Evolutionary conservation across 2,113 vertebrate species (phyloP), one percentile per base, ranked within the genome.

Genomic region (Aegotheles bennettii): DNA sequence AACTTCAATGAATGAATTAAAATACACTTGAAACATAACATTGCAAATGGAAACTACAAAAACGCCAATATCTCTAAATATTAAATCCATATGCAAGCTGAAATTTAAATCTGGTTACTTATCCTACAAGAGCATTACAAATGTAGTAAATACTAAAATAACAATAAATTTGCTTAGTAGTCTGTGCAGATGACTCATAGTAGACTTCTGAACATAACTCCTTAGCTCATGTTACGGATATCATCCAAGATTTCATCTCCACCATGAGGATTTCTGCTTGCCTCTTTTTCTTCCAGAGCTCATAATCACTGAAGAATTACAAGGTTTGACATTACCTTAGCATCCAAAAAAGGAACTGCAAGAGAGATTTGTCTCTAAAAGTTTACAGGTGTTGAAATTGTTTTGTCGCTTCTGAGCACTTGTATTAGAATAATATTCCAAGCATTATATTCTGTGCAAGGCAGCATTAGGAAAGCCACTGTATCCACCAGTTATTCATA

Each of bases 131-230:
- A 81, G 31, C 59, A 95, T 80, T 92, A 92, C 54, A 93, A 94
- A 84, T 78, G 35, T 35, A 96, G 81, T 31, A 95, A 95, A 93
- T 87, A 96, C 71, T 87, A 96, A 90, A 93, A 82, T 85, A 75
- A 67, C 47, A 96, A 90, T 90, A 95, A 67, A 95, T 90, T 92
- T 87, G 92, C 90, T 63, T 50, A 93, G 73, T 70, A 95, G 84
- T 82, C 79, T 84, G 29, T 74, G 85, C 81, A 94, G 69, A 91
- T 95, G 88, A 86, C 95, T 97, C 78, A 29, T 43, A 94, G 95
- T 90, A 96, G 64, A 54, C 84, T 96, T 91, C 87, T 65, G 86
- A 90, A 89, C 73, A 26, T 29, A 85, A 57, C n/a, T 80, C 45
- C 64, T 67, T 74, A 84, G 48, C 50, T 95, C 87, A 90, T 36